Percentiles rank a stretch among this genome's conserved stretches.
These are phyloP conservation scores for Temnopleurus reevesii DNA, from an alignment of 53 echinoderm and acorn worm genomes.

Conservation along the genomic window DNA sequence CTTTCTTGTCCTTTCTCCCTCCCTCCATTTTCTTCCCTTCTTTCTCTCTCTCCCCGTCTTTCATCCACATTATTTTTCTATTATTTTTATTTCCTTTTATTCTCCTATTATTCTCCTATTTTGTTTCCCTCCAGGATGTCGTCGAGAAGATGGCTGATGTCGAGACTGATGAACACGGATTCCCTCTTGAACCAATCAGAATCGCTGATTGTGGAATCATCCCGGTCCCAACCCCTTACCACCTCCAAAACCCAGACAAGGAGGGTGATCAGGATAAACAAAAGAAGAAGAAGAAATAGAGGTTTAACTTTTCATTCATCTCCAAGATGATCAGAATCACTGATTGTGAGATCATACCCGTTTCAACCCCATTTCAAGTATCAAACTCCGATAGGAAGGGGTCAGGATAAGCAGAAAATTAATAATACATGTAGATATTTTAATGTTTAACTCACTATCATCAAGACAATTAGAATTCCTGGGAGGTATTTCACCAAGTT, in stretches of 20 bases:
- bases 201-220: constrained; percentile 82
- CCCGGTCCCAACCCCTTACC: constrained; percentile 75
- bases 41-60: neutral
- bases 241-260: constrained; percentile 60
- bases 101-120: neutral
- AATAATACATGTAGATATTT: too few species aligned
- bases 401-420: too few species aligned
- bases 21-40: too few species aligned
- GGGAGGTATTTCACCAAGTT: too few species aligned
- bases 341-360: too few species aligned
- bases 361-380: too few species aligned
- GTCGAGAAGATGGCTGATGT: constrained; percentile 72
- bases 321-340: too few species aligned
- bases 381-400: too few species aligned
- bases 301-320: too few species aligned
- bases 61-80: neutral
- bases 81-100: neutral
- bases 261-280: neutral
- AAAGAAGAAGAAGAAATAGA: neutral
- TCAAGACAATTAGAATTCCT: too few species aligned
- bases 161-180: constrained; percentile 74
- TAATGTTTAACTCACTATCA: too few species aligned
- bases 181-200: constrained; percentile 70
- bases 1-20: neutral
- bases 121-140: constrained; percentile 60